These are phyloP conservation scores for Achroia grisella DNA, from an alignment of 1,140 invertebrate species.

Conservation along the genomic window DNA sequence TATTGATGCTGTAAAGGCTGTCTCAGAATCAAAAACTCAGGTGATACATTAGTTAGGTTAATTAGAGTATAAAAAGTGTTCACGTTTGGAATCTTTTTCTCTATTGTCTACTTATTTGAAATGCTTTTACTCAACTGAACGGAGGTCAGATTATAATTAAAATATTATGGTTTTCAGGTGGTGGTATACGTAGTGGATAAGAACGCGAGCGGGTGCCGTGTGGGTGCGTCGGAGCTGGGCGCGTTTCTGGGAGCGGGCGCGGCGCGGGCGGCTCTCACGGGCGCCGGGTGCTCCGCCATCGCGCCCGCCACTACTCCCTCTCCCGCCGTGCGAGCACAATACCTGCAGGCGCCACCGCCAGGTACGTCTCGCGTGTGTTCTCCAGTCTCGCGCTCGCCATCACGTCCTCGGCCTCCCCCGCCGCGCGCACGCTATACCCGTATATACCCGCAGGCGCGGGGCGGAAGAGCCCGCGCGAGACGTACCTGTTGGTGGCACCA, in stretches of 20 bases:
- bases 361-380: constrained; percentile 49
- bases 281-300: constrained; percentile 78
- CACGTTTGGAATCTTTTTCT: not conserved
- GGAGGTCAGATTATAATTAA: no score
- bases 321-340: constrained; percentile 87
- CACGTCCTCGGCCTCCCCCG: not conserved
- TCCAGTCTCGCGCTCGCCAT: not conserved
- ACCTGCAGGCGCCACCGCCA: constrained; percentile 90
- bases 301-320: constrained; percentile 79
- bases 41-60: constrained; percentile 53
- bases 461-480: no score
- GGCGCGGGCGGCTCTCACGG: constrained; percentile 80
- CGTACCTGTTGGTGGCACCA: no score
- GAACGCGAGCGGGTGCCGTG: constrained; percentile 76
- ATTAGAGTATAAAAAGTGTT: constrained; percentile 5
- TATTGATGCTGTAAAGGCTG: constrained; percentile 83
- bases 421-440: not conserved
- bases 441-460: no score
- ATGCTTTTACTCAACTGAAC: no score
- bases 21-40: constrained; percentile 85
- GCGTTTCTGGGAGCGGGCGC: constrained; percentile 80
- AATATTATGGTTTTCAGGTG: no score
- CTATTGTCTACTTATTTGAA: no score
- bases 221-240: constrained; percentile 83
- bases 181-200: constrained; percentile 88